Conservation (phyloP, 1,140 invertebrate species). For the Ptiloglossa arizonensis region DNA sequence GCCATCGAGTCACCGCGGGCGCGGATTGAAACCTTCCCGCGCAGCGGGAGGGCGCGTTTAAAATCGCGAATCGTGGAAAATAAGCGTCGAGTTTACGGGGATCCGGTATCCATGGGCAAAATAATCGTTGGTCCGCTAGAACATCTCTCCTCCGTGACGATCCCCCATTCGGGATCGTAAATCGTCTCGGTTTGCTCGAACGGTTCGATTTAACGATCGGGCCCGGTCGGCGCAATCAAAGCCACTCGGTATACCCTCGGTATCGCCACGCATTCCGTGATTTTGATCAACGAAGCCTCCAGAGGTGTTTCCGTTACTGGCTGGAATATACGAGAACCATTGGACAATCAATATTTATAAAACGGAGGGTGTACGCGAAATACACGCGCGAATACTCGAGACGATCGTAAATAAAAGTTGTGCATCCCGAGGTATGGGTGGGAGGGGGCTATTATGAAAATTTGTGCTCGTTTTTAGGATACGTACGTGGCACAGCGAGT, state of each 20-base stretch:
- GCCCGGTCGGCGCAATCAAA: neutral
- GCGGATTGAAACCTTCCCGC: neutral
- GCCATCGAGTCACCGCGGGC: neutral
- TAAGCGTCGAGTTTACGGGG: neutral
- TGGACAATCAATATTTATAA: neutral
- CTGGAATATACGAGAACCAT: neutral
- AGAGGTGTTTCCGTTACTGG: neutral
- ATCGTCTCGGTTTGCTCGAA: neutral
- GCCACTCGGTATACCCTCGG: neutral
- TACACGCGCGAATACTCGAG: too few species aligned
- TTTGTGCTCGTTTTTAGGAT: too few species aligned
- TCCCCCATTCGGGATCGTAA: slow-evolving; percentile 1
- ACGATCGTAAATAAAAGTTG: neutral
- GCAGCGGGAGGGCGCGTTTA: neutral
- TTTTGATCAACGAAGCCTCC: neutral
- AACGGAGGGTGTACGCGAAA: neutral
- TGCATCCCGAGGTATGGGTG: too few species aligned
- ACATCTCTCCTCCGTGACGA: neutral
- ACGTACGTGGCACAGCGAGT: too few species aligned
- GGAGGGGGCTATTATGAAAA: too few species aligned
- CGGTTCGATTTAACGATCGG: neutral
- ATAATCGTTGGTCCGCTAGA: neutral
- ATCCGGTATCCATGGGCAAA: neutral
- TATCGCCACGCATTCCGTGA: neutral
- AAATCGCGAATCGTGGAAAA: neutral